A percentile compares a stretch with the other conserved stretches of the same genome.
Conservation (phyloP, 2,113 vertebrate genomes). For the Prunella fulvescens region DNA sequence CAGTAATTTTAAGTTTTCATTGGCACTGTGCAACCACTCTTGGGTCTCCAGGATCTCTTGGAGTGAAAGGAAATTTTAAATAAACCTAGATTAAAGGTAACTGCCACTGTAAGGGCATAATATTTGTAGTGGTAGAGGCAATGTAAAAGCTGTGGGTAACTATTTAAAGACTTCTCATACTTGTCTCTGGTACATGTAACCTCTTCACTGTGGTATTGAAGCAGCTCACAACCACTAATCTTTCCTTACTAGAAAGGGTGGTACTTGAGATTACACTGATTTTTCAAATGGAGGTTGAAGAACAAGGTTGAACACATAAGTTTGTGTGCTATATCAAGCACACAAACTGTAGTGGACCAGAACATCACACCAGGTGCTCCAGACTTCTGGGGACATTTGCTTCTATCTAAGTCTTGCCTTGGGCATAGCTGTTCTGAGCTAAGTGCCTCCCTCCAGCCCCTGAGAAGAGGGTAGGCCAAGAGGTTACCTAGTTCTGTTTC, state of each 20-base stretch:
- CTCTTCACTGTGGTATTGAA: background rate
- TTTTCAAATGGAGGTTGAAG: background rate
- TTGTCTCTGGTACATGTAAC: fast-evolving
- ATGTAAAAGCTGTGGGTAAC: background rate
- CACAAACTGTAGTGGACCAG: background rate
- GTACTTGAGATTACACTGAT: background rate
- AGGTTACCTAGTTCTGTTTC: background rate
- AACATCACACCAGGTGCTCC: fast-evolving
- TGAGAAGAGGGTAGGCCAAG: background rate
- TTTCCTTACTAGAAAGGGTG: background rate
- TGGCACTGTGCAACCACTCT: background rate
- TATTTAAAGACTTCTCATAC: background rate
- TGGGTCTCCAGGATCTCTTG: background rate
- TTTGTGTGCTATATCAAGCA: background rate
- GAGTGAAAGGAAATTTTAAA: background rate
- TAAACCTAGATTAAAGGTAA: background rate
- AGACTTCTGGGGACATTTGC: background rate
- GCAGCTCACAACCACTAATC: background rate
- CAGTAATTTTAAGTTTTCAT: background rate
- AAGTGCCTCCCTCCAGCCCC: background rate
- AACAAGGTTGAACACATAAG: too few species aligned
- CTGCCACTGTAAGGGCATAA: background rate
- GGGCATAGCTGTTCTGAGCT: background rate
- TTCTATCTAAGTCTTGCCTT: background rate
- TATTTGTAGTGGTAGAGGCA: background rate